Conservation (phyloP, 2,797 vertebrate species). For the Sebastolobus altivelis region DNA sequence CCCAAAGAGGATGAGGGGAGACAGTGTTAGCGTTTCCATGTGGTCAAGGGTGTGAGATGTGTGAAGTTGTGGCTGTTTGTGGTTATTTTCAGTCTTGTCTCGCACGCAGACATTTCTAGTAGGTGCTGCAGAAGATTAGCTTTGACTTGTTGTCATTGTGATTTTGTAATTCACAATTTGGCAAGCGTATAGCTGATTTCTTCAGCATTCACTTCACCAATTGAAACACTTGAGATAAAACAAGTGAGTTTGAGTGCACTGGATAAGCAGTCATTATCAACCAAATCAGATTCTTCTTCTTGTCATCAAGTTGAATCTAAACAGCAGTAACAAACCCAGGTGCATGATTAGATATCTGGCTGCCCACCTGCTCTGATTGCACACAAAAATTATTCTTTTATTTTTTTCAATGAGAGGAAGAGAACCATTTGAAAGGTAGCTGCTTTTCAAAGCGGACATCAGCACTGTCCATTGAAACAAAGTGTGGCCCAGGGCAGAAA, state of each 20-base stretch:
- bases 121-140: neutral
- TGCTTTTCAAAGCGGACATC: conserved; percentile 42
- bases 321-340: neutral
- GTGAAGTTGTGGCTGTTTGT: neutral
- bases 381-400: neutral
- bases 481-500: conserved; percentile 41
- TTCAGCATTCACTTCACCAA: neutral
- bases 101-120: neutral
- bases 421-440: conserved; percentile 3
- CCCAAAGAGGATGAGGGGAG: neutral
- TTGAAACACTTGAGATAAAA: conserved; percentile 2
- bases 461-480: conserved; percentile 37
- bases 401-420: conserved; percentile 38
- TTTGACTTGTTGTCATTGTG: neutral
- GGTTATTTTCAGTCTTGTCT: neutral
- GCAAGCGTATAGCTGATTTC: neutral
- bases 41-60: neutral
- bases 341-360: neutral
- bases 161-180: conserved; percentile 3
- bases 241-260: neutral
- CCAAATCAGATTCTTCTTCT: neutral
- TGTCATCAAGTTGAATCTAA: neutral
- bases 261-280: neutral
- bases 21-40: neutral
- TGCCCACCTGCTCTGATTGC: neutral